Conservation (phyloP, 2,113 vertebrate genomes). For the Ophthalmotilapia sp. region DNA sequence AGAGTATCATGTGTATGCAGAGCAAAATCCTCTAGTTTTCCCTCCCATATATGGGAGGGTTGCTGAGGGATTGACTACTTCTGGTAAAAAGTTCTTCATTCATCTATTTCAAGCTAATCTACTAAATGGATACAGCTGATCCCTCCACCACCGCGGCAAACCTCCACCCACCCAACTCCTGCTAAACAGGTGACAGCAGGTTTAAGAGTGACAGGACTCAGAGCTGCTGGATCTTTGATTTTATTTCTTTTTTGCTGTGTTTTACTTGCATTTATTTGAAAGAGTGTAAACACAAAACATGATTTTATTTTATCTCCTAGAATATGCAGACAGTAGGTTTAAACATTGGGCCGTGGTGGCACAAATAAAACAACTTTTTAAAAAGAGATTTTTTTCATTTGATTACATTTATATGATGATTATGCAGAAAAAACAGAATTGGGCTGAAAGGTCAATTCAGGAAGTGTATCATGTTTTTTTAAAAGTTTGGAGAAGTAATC, state of each 20-base stretch:
- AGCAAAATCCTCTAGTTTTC: neutral
- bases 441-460: neutral
- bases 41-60: neutral
- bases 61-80: neutral
- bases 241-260: neutral
- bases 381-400: neutral
- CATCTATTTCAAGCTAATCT: neutral
- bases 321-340: neutral
- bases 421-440: neutral
- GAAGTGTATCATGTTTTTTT: neutral
- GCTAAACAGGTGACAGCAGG: neutral
- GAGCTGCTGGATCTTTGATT: neutral
- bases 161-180: rapidly evolving
- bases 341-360: neutral
- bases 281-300: neutral
- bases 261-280: neutral
- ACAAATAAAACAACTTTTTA: neutral
- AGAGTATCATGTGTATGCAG: neutral
- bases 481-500: neutral
- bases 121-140: neutral
- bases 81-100: neutral
- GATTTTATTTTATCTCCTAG: neutral
- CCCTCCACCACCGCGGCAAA: neutral
- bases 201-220: neutral
- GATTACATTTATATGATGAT: neutral